Evolutionary conservation across 1,140 invertebrate genomes (phyloP).

Genomic region (Diuraphis noxia): DNA sequence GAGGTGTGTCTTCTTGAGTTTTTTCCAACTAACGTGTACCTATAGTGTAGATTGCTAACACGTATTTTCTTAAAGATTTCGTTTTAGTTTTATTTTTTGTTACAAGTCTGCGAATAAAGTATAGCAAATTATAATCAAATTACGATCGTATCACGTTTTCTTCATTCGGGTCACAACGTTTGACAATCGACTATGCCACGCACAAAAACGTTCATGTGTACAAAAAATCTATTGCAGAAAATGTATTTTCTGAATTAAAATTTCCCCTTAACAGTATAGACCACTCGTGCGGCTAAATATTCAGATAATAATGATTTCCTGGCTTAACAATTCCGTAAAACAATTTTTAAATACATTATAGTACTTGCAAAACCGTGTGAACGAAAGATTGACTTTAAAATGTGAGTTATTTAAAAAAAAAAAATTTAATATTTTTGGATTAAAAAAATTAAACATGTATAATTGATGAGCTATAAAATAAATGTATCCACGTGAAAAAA

Average conservation of each 20-base stretch:
- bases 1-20: too few relatives aligned
- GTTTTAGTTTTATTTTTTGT: not conserved
- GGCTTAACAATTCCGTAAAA: not conserved
- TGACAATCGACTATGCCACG: not conserved
- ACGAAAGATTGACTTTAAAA: not conserved
- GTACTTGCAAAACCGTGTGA: not conserved
- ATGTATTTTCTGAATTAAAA: not conserved
- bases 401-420: not conserved
- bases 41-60: not conserved
- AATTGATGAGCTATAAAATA: not conserved
- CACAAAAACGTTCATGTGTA: not conserved
- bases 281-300: not conserved
- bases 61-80: not conserved
- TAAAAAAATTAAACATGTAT: constrained; percentile 3
- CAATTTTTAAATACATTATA: not conserved
- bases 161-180: not conserved
- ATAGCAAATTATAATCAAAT: not conserved
- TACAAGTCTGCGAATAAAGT: not conserved
- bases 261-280: not conserved
- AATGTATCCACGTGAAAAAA: not conserved
- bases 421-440: not conserved
- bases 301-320: not conserved
- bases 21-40: not conserved
- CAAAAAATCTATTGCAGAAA: not conserved
- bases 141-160: not conserved